Conservation (phyloP, 2,113 vertebrate genomes). For the Apodemus sylvaticus region DNA sequence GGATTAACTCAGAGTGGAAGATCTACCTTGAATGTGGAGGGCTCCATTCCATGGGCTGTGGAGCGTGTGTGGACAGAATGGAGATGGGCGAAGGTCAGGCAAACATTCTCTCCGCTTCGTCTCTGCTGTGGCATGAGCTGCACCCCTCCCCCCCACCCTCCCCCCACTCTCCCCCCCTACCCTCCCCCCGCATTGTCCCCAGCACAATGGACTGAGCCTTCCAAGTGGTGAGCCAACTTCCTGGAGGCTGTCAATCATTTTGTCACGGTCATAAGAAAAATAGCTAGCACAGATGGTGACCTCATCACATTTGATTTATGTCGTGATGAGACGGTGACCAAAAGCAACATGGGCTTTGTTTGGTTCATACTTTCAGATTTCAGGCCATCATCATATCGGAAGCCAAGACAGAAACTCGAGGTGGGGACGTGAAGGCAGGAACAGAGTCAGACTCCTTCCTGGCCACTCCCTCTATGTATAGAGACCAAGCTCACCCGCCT, state of each 20-base stretch:
- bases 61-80: no score
- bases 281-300: neutral
- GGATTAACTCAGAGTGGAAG: neutral
- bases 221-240: neutral
- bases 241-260: neutral
- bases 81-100: neutral
- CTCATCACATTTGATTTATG: neutral
- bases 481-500: no score
- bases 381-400: neutral
- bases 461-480: no score
- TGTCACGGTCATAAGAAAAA: neutral
- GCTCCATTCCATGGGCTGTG: no score
- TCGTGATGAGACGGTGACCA: neutral
- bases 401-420: neutral
- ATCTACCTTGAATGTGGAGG: neutral
- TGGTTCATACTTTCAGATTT: neutral
- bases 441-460: neutral
- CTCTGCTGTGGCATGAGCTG: neutral
- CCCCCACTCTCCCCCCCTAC: no score
- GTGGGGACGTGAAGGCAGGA: neutral
- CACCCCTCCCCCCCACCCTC: no score
- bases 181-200: no score
- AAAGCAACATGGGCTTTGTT: neutral
- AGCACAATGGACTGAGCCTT: neutral
- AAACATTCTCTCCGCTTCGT: neutral